Evolutionary conservation across 2,888 invertebrate genomes (phyloP).

Genomic region (Tribolium freemani): DNA sequence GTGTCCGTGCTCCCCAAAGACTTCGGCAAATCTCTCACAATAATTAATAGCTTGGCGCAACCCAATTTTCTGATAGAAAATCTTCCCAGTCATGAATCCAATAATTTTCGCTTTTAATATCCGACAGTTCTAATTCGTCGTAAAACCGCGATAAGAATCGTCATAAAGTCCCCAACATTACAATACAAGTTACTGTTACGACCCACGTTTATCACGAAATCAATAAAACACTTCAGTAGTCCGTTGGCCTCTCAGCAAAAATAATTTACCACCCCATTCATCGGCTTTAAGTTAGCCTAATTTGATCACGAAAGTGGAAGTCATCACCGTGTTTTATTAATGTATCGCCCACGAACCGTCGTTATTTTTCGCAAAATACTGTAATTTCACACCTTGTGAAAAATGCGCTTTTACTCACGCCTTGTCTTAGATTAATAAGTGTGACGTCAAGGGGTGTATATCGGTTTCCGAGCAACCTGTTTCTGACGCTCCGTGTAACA

Average conservation of each 20-base stretch:
- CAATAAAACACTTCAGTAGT: neutral
- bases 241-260: neutral
- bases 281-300: neutral
- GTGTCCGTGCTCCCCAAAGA: neutral
- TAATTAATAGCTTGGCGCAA: neutral
- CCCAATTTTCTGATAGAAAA: neutral
- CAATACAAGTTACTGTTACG: neutral
- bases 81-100: neutral
- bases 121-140: neutral
- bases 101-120: neutral
- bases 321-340: neutral
- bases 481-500: conserved; percentile 2
- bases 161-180: neutral
- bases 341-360: neutral
- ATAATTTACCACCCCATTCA: conserved; percentile 1
- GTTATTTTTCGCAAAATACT: neutral
- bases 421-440: neutral
- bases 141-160: neutral
- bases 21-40: neutral
- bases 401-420: neutral
- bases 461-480: conserved; percentile 6
- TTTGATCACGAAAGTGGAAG: neutral
- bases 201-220: neutral
- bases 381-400: neutral
- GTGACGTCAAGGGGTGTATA: conserved; percentile 5